Evolutionary conservation across 2,113 vertebrate genomes (phyloP), one percentile per base, ranked within the genome.

Genomic region (Caranx melampygus): DNA sequence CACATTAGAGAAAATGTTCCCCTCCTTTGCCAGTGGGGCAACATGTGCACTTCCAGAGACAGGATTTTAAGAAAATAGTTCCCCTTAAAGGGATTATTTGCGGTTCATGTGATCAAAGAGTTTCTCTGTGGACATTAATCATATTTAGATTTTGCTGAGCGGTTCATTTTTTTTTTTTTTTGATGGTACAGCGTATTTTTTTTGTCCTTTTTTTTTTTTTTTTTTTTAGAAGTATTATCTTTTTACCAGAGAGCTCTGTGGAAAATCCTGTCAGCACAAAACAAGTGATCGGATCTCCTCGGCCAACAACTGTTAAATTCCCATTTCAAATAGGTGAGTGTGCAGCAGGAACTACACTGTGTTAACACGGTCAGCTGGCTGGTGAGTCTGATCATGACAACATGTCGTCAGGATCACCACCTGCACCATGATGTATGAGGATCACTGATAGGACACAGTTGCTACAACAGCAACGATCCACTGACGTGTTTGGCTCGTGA

Each of bases 41-140:
- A 78, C 62, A 64, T 20, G 33, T 63, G 72, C 1, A 26, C 61
- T n/a, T 42, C 33, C 33, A 66, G 59, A 79, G 54, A 49, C 21
- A 1, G 20, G 37, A 40, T 51, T 68, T 74, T 44, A 51, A 26
- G 11, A 70, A 6, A 34, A 59, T 3, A 71, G 34, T 3, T 58
- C 49, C 16, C 14, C 58, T 20, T 62, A 1, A 47, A 57, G 44
- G 26, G 14, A n/a, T 40, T 66, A 20, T 45, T 37, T 49, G 40
- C 16, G 20, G 55, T 16, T 0, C 3, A 31, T 6, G n/a, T 1
- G 52, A 59, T 75, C 42, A 59, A 44, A 65, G 45, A 45, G n/a
- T 3, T 57, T 74, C 37, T 51, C 55, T n/a, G 0, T 7, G 33
- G n/a, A 61, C 55, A 47, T 51, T 47, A 35, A 35, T 66, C 42